Conservation (phyloP, 2,888 invertebrate species). For the Drosophila pseudotalamancana region DNA sequence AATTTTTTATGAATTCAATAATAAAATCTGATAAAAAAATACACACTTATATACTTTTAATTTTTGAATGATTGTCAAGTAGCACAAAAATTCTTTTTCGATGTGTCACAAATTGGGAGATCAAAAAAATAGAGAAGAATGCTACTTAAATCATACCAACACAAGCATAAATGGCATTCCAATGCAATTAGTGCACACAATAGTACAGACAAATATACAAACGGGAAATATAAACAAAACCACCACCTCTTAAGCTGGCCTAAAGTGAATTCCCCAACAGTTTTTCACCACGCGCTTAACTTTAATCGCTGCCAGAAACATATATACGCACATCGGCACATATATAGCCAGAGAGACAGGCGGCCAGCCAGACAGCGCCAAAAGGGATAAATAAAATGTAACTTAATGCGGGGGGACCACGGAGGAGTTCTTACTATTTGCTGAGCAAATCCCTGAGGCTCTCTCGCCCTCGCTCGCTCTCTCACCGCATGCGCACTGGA, state of each 20-base stretch:
- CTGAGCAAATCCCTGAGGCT: slow-evolving; percentile 62
- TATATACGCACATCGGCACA: slow-evolving; percentile 8
- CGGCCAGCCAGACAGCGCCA: slow-evolving; percentile 37
- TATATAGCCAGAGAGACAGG: slow-evolving; percentile 1
- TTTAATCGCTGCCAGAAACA: slow-evolving; percentile 60
- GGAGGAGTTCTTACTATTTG: slow-evolving; percentile 69
- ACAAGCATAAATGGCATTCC: slow-evolving; percentile 46
- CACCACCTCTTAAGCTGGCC: slow-evolving; percentile 58
- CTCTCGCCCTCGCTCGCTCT: slow-evolving; percentile 44
- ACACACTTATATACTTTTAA: not conserved
- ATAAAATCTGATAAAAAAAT: not conserved
- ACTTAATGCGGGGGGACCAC: slow-evolving; percentile 37
- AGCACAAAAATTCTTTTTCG: no score
- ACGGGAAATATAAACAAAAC: slow-evolving; percentile 35
- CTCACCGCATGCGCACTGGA: slow-evolving; percentile 64
- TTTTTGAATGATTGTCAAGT: not conserved
- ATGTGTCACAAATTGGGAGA: not conserved
- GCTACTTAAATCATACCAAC: slow-evolving; percentile 6
- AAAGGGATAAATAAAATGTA: slow-evolving; percentile 49
- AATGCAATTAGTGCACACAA: slow-evolving; percentile 55
- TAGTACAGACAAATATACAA: slow-evolving; percentile 8
- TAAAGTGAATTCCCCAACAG: slow-evolving; percentile 45
- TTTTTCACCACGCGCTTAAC: slow-evolving; percentile 67
- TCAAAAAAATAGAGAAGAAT: no score
- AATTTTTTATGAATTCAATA: no score